Conservation (phyloP, 2,113 vertebrate species). For the Centropristis striata region DNA sequence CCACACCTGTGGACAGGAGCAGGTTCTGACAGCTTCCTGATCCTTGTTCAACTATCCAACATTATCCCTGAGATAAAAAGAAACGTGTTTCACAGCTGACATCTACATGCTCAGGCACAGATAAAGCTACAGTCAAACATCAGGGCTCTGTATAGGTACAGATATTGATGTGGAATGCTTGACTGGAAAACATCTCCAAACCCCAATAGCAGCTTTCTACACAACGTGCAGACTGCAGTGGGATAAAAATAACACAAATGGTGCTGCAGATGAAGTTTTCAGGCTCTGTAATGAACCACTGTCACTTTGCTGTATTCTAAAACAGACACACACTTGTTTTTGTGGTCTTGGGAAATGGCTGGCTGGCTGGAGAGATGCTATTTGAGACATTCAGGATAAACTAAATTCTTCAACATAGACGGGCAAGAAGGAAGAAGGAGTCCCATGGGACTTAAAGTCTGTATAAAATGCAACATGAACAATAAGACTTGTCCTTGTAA, state of each 20-base stretch:
- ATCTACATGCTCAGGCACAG: slow-evolving; percentile 37
- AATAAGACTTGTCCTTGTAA: slow-evolving; percentile 55
- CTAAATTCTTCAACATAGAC: slow-evolving; percentile 33
- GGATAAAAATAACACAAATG: slow-evolving; percentile 1
- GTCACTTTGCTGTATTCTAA: slow-evolving; percentile 45
- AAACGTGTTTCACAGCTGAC: slow-evolving; percentile 8
- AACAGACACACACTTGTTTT: slow-evolving; percentile 68
- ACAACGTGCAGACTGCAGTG: slow-evolving; percentile 4
- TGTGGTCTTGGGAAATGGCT: slow-evolving; percentile 65
- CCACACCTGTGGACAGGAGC: slow-evolving; percentile 72
- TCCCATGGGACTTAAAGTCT: slow-evolving; percentile 29
- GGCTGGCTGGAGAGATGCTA: slow-evolving; percentile 48
- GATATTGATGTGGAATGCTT: slow-evolving; percentile 7
- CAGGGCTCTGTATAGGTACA: neutral
- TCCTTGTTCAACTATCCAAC: slow-evolving; percentile 41
- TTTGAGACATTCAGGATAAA: slow-evolving; percentile 47
- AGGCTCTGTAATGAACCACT: slow-evolving; percentile 39
- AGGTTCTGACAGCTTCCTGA: slow-evolving; percentile 73
- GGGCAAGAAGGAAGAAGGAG: slow-evolving; percentile 28
- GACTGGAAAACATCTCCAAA: slow-evolving; percentile 7
- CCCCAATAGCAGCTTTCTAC: slow-evolving; percentile 1
- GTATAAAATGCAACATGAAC: slow-evolving; percentile 46
- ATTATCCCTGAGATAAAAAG: slow-evolving; percentile 45
- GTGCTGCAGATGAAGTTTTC: slow-evolving; percentile 23
- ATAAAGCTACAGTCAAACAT: slow-evolving; percentile 21